Base-by-base conservation (phyloP, 2,797 vertebrate genomes). In the Synanceia verrucosa region DNA sequence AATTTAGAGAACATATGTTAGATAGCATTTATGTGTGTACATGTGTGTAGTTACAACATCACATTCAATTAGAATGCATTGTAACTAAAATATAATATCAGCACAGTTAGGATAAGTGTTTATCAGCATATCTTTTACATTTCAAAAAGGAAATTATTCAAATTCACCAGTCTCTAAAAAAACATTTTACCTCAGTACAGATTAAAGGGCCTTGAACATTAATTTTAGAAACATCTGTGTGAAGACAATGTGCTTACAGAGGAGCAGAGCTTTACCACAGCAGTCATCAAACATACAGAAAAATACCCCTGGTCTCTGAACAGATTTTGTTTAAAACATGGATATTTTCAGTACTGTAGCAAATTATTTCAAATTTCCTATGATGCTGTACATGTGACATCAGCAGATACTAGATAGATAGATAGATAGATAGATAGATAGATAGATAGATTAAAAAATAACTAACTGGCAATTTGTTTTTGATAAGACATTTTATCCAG, bases 61-160 rank as follows among this genome's bases (percentile, higher is more conserved):
- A 66, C 29, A 4, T 43, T 59, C 19, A 19, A 63, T 86, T 73
- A 71, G 8, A 47, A 21, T 73, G 60, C 34, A 57, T n/a, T 65
- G 2, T 44, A 60, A 56, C 33, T 61, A 41, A 70, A 48, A 41
- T 31, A 55, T 16, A 29, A 55, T 43, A 52, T 70, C 5, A n/a
- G n/a, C n/a, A n/a, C n/a, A n/a, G n/a, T n/a, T 10, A 16, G 18
- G 6, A 29, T 29, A 29, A 29, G n/a, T n/a, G n/a, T n/a, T n/a
- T n/a, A n/a, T 67, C 29, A 62, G 44, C 47, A 26, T 5, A 34
- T 52, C 1, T 3, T 82, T 61, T 29, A 11, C 19, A 24, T 65
- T 70, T 70, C 24, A 34, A 3, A 36, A 14, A 33, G 12, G 9
- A 56, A 16, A 16, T 23, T 3, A 39, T 52, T 60, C 1, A 56